These are phyloP conservation scores for Ormyrus thymus DNA, from an alignment of 2,888 invertebrate species.

Conservation along the genomic window DNA sequence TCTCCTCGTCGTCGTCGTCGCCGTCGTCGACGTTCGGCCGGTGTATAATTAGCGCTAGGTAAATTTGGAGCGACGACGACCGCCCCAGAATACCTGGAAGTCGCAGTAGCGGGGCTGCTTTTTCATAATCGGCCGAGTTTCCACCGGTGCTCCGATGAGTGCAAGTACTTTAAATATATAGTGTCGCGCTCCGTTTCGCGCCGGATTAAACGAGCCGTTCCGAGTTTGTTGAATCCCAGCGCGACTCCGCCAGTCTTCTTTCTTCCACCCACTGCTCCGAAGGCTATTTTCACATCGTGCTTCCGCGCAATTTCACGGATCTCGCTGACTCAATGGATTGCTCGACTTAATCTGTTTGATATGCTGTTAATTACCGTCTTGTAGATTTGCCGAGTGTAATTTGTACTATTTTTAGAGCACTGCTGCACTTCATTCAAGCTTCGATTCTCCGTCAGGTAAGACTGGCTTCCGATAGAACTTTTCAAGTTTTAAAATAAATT, in stretches of 20 bases:
- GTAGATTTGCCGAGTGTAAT: too few species aligned
- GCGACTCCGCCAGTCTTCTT: too few species aligned
- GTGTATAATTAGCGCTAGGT: slow-evolving; percentile 67
- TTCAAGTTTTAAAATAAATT: too few species aligned
- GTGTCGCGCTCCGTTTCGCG: slow-evolving; percentile 33
- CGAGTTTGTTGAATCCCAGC: too few species aligned
- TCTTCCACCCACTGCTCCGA: neutral
- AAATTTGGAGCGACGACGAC: slow-evolving; percentile 64
- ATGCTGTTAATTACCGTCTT: too few species aligned
- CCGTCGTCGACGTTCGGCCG: slow-evolving; percentile 25
- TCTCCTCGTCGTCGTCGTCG: slow-evolving; percentile 4
- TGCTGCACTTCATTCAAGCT: too few species aligned
- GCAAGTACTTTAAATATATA: slow-evolving; percentile 22
- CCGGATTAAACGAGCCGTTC: slow-evolving; percentile 4
- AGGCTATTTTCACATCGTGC: slow-evolving; percentile 37
- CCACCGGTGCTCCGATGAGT: neutral
- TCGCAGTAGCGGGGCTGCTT: slow-evolving; percentile 54
- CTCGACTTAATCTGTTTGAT: too few species aligned
- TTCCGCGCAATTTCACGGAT: slow-evolving; percentile 21
- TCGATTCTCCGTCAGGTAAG: too few species aligned
- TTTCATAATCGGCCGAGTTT: slow-evolving; percentile 53
- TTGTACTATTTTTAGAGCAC: too few species aligned
- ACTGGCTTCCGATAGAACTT: neutral
- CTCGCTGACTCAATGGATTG: neutral
- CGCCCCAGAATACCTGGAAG: slow-evolving; percentile 63